A percentile compares a stretch with the other conserved stretches of the same genome.
These are phyloP conservation scores for Malthinus seriepunctatus DNA, from an alignment of 2,888 invertebrate genomes.

Conservation along the genomic window DNA sequence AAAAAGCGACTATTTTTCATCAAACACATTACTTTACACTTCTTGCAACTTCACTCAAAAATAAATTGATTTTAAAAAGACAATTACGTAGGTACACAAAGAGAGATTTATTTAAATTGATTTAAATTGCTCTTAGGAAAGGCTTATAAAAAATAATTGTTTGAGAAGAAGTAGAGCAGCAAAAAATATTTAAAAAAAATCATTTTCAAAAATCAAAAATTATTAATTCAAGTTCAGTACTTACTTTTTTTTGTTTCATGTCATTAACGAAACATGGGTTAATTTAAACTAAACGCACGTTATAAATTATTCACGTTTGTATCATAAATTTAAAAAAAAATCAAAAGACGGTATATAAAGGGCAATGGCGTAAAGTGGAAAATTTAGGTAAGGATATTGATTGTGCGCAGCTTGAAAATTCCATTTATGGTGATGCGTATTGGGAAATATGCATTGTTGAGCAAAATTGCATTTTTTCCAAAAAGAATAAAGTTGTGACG, in stretches of 20 bases:
- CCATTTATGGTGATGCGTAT: conserved; percentile 29
- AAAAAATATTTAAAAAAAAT: background rate
- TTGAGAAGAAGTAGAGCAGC: too few species aligned
- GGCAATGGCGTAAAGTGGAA: conserved; percentile 38
- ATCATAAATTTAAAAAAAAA: too few species aligned
- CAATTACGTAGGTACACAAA: too few species aligned
- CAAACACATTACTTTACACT: too few species aligned
- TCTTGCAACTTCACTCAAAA: too few species aligned
- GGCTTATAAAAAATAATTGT: too few species aligned
- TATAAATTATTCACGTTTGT: background rate
- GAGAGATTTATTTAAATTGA: too few species aligned
- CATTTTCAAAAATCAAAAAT: background rate
- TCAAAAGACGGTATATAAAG: conserved; percentile 34
- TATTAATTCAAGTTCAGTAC: conserved; percentile 20
- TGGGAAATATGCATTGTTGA: conserved; percentile 10
- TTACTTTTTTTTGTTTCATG: conserved; percentile 46
- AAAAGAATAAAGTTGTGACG: too few species aligned
- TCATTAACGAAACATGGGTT: conserved; percentile 30
- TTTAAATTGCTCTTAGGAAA: too few species aligned
- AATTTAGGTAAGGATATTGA: conserved; percentile 46
- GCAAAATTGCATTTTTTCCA: conserved; percentile 12
- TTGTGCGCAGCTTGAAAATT: conserved; percentile 42
- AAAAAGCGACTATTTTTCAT: too few species aligned
- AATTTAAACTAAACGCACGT: conserved; percentile 3
- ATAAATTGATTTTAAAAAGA: too few species aligned